Conservation (phyloP, 2,888 invertebrate species). For the Limnephilus marmoratus region DNA sequence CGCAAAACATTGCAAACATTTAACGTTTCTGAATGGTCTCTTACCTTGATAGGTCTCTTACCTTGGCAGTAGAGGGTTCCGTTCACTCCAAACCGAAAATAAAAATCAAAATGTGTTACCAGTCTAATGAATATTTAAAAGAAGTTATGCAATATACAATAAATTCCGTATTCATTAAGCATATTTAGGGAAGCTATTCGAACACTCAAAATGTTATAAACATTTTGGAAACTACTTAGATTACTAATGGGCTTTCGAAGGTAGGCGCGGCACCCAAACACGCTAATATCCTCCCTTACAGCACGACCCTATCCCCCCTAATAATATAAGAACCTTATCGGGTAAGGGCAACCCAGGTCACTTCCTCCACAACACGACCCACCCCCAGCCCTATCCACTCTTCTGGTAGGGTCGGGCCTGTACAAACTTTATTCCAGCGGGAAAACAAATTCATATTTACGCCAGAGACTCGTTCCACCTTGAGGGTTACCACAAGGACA, state of each 20-base stretch:
- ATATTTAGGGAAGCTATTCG: neutral
- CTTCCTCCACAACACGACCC: neutral
- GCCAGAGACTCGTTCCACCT: slow-evolving; percentile 29
- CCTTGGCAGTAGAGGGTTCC: too few relatives aligned
- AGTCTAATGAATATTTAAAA: neutral
- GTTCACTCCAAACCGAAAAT: too few relatives aligned
- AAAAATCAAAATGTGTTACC: too few relatives aligned
- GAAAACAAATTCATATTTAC: slow-evolving; percentile 47
- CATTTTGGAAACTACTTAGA: neutral
- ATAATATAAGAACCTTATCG: slow-evolving; percentile 39
- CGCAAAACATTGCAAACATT: too few relatives aligned
- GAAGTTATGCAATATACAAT: neutral
- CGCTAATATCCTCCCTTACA: slow-evolving; percentile 31
- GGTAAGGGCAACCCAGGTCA: slow-evolving; percentile 26
- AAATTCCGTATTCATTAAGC: too few relatives aligned
- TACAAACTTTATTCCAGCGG: slow-evolving; percentile 28
- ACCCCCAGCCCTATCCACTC: neutral
- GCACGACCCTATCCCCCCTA: slow-evolving; percentile 9
- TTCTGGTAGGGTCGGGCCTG: neutral
- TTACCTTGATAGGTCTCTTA: too few relatives aligned
- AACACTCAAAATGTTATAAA: neutral
- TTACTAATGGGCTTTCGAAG: neutral
- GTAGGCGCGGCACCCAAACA: slow-evolving; percentile 15
- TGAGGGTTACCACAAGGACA: slow-evolving; percentile 34
- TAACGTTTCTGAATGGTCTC: too few relatives aligned